These are phyloP conservation scores for Atherinomorus stipes DNA, from an alignment of 2,113 vertebrate genomes.

Conservation along the genomic window DNA sequence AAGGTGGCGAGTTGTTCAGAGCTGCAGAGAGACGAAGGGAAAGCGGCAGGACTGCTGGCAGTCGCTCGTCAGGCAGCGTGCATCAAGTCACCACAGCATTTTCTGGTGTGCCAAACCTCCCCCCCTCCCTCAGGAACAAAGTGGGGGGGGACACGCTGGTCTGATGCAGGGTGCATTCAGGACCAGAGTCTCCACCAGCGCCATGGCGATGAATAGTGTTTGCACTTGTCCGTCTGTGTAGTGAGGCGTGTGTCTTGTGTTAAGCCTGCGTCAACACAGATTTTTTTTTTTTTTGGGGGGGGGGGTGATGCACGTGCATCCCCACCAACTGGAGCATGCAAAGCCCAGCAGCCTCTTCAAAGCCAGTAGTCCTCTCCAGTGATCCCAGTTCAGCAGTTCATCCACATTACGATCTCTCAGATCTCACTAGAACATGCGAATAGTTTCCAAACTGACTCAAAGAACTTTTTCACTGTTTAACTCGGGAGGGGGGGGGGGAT, in stretches of 20 bases:
- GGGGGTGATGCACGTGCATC: slow-evolving; percentile 4
- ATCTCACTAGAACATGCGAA: background rate
- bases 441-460: background rate
- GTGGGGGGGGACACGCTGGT: slow-evolving; percentile 36
- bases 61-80: slow-evolving; percentile 18
- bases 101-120: too few species aligned
- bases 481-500: background rate
- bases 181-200: slow-evolving; percentile 47
- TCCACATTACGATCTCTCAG: background rate
- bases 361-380: slow-evolving; percentile 8
- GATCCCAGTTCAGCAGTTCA: background rate
- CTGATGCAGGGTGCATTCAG: slow-evolving; percentile 35
- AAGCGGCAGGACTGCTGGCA: slow-evolving; percentile 34
- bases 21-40: slow-evolving; percentile 21
- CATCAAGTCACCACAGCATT: slow-evolving; percentile 14
- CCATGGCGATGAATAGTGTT: slow-evolving; percentile 71
- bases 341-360: slow-evolving; percentile 2
- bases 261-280: slow-evolving; percentile 42
- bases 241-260: slow-evolving; percentile 63
- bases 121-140: slow-evolving; percentile 20
- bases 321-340: background rate
- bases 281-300: too few species aligned
- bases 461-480: slow-evolving; percentile 21
- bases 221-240: slow-evolving; percentile 61
- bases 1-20: slow-evolving; percentile 40